Evolutionary conservation across 2,888 invertebrate species (phyloP).

Genomic region (Formica aserva): DNA sequence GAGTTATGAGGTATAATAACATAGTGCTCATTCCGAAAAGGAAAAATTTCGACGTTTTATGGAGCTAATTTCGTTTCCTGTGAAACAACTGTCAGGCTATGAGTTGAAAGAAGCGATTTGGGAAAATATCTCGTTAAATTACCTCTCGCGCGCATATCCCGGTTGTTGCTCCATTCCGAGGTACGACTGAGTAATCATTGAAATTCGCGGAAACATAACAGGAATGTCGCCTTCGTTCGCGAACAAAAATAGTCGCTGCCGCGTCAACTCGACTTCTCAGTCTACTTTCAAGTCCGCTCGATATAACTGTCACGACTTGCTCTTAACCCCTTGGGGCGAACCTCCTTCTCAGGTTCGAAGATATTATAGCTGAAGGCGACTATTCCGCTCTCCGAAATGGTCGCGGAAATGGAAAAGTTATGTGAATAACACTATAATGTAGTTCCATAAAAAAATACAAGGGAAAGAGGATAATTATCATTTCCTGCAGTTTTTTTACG

Average conservation of each 20-base stretch:
- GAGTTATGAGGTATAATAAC: background rate
- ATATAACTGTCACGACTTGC: conserved; percentile 16
- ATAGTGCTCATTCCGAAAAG: background rate
- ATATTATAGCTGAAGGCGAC: background rate
- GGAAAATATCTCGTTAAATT: conserved; percentile 30
- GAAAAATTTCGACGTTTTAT: background rate
- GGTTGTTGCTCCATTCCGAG: conserved; percentile 8
- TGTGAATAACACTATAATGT: background rate
- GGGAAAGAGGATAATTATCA: background rate
- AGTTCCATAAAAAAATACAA: background rate
- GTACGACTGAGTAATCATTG: conserved; percentile 39
- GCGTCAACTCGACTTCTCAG: conserved; percentile 18
- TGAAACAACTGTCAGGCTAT: background rate
- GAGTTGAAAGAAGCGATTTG: background rate
- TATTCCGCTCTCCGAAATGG: background rate
- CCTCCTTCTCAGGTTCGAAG: background rate
- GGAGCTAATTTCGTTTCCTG: background rate
- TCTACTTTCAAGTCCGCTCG: background rate
- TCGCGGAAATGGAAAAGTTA: background rate
- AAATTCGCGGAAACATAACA: conserved; percentile 2
- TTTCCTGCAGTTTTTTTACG: background rate
- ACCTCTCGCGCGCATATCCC: background rate
- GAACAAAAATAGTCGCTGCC: conserved; percentile 41
- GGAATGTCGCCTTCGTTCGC: conserved; percentile 33
- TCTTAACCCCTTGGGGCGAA: background rate